A percentile compares a stretch with the other conserved stretches of the same genome.
phyloP scores from a whole-genome alignment of 2,888 invertebrate species.

The Cecidostiba fungosa region DNA sequence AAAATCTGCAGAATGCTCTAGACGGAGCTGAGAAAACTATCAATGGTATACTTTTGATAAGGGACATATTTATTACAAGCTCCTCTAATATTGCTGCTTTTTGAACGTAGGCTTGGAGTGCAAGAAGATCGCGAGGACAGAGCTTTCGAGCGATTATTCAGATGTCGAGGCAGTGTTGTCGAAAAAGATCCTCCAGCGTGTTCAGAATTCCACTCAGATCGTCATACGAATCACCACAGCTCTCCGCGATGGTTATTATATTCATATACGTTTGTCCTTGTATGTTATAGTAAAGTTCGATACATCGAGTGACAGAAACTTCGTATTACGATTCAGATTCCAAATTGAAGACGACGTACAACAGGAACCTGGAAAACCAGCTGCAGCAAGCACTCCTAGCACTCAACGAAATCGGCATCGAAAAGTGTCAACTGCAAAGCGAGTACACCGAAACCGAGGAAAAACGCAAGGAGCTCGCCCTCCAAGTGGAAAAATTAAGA shows the following conservation, averaged over 20 bases:
- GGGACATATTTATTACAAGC: no score
- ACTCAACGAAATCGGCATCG: constrained; percentile 19
- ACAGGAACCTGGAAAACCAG: constrained; percentile 30
- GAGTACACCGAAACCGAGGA: constrained; percentile 16
- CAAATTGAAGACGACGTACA: background rate
- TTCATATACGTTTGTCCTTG: background rate
- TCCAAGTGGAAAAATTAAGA: constrained; percentile 26
- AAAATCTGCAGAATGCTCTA: constrained; percentile 40
- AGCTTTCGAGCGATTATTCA: background rate
- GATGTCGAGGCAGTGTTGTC: background rate
- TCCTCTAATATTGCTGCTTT: background rate
- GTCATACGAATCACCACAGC: constrained; percentile 43
- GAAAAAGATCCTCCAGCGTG: constrained; percentile 42
- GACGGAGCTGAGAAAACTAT: constrained; percentile 40
- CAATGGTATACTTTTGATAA: constrained; percentile 18
- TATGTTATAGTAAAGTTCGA: no score
- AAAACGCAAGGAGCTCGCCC: background rate
- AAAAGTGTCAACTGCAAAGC: constrained; percentile 42
- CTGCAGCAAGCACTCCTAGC: constrained; percentile 10
- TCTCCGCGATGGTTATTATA: constrained; percentile 30
- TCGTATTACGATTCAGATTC: constrained; percentile 4
- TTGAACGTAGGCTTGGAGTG: background rate
- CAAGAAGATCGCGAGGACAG: background rate
- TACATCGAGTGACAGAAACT: background rate
- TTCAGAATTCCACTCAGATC: constrained; percentile 48